phyloP scores from a whole-genome alignment of 1,140 invertebrate species.

The Temnothorax nylanderi region DNA sequence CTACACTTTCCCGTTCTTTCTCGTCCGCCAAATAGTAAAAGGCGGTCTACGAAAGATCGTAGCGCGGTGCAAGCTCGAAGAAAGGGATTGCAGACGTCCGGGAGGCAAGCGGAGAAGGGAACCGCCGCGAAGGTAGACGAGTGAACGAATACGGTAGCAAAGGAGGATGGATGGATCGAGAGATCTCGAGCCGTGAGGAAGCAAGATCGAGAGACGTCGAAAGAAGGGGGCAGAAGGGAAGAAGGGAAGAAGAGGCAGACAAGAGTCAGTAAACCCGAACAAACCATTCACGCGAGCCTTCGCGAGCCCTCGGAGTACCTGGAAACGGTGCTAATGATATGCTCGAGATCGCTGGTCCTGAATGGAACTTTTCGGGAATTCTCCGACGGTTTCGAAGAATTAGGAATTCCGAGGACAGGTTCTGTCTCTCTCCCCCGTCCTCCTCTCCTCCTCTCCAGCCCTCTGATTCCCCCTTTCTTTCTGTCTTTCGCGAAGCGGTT shows the following conservation, averaged over 20 bases:
- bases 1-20: slow-evolving; percentile 59
- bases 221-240: neutral
- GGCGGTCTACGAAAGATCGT: slow-evolving; percentile 39
- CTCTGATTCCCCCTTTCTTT: slow-evolving; percentile 37
- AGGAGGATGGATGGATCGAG: neutral
- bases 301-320: slow-evolving; percentile 77
- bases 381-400: slow-evolving; percentile 85
- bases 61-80: neutral
- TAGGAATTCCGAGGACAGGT: slow-evolving; percentile 84
- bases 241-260: slow-evolving; percentile 47
- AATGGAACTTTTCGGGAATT: slow-evolving; percentile 86
- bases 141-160: slow-evolving; percentile 13
- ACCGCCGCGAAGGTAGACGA: neutral
- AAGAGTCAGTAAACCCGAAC: slow-evolving; percentile 67
- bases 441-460: neutral
- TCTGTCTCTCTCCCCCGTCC: neutral
- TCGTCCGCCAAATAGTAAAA: slow-evolving; percentile 52
- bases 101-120: neutral
- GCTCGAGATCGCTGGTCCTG: slow-evolving; percentile 79
- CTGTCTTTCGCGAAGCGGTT: slow-evolving; percentile 56
- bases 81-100: neutral
- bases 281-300: slow-evolving; percentile 80
- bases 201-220: neutral
- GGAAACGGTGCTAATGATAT: slow-evolving; percentile 85
- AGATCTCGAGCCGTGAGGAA: slow-evolving; percentile 14